Evolutionary conservation across 2,113 vertebrate genomes (phyloP).

Genomic region (Pelecanus crispus): DNA sequence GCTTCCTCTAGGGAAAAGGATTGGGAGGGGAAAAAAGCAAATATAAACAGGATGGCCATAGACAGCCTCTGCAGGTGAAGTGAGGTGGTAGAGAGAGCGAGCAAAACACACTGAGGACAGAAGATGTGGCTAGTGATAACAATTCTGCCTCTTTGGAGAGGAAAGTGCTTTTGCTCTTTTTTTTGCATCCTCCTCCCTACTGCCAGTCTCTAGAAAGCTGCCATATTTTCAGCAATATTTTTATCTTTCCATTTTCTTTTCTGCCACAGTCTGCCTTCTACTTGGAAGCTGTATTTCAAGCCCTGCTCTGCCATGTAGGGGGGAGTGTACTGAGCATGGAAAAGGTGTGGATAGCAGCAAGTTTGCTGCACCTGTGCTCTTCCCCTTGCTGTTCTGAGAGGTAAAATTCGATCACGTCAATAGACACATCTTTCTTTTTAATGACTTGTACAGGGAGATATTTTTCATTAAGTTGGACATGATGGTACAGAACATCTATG

Average conservation of each 20-base stretch:
- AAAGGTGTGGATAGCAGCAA: neutral
- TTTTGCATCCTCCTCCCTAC: neutral
- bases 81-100: neutral
- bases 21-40: too few relatives aligned
- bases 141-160: neutral
- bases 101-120: neutral
- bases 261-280: neutral
- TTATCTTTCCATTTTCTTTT: neutral
- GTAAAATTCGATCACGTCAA: neutral
- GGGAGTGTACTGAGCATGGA: too few relatives aligned
- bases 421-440: neutral
- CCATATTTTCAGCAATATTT: neutral
- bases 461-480: neutral
- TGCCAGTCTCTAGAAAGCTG: neutral
- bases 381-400: neutral
- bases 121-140: neutral
- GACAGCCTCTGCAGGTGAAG: neutral
- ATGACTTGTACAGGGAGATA: neutral
- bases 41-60: neutral
- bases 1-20: neutral
- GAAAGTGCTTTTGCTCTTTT: neutral
- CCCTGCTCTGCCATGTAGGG: neutral
- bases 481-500: neutral
- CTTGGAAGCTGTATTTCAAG: neutral
- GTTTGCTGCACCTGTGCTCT: neutral